Conservation (phyloP, 1,140 invertebrate genomes). For the Calliphora vicina region DNA sequence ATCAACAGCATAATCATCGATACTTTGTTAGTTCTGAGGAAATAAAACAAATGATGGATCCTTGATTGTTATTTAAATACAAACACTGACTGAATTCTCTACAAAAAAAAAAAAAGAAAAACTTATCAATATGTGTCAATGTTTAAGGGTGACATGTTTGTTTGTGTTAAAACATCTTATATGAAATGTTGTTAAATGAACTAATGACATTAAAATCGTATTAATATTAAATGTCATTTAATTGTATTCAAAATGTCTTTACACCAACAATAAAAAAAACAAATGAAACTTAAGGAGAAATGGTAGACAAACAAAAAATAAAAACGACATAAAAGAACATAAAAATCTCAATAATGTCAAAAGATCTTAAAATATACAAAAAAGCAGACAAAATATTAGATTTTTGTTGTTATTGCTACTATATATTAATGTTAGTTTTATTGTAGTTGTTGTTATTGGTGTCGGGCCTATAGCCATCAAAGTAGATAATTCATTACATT, state of each 20-base stretch:
- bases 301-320: neutral
- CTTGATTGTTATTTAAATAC: neutral
- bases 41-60: neutral
- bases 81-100: neutral
- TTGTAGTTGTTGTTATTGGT: neutral
- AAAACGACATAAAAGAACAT: neutral
- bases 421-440: neutral
- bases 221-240: neutral
- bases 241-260: neutral
- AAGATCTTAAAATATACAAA: neutral
- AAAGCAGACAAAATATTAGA: neutral
- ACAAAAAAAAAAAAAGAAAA: no score
- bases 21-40: neutral
- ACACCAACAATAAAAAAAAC: neutral
- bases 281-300: neutral
- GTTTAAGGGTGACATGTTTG: neutral
- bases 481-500: neutral
- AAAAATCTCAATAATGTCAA: neutral
- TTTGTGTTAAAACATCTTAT: neutral
- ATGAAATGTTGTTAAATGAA: constrained; percentile 7
- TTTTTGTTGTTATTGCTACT: neutral
- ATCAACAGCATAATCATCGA: neutral
- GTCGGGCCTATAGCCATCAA: neutral
- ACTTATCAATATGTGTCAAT: neutral
- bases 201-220: constrained; percentile 5